Evolutionary conservation across 2,113 vertebrate genomes (phyloP), one percentile per base, ranked within the genome.

Genomic region (Apistogramma diplotaenia): DNA sequence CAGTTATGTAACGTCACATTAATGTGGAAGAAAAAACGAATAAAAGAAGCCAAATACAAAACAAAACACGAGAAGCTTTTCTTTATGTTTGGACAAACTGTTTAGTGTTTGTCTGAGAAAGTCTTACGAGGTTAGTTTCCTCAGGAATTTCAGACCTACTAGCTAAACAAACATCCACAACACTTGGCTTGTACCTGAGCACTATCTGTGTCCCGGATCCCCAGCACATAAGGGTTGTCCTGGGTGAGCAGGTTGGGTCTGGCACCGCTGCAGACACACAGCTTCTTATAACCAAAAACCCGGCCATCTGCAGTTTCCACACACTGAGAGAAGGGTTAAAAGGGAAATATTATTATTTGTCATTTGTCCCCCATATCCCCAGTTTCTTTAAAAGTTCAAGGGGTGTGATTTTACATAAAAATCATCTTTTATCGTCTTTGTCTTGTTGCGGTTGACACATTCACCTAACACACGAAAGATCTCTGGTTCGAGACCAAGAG

Each of bases 151-250:
- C 60, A 55, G 0, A 72, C 33, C 31, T 23, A 18, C 23, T 18
- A 43, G 16, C 35, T 72, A 54, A 1, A 65, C 21, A 78, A 59
- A 46, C 25, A 16, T 18, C 31, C 13, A 62, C 37, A 74, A 37
- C 2, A 23, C 29, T 6, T 15, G 0, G 1, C 9, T 31, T 6
- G 5, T 95, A 99, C 98, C 97, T 96, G 94, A 23, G 96, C 97
- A 8, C 98, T 99, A 93, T 99, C 98, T 35, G 98, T 99, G 91
- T 99, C 98, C 4, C 98, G 95, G 88, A 99, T 98, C 54, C 98
- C 98, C 80, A 99, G 88, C 1, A 99, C 96, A 15, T 96, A 94
- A 0, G 96, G 96, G 70, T 96, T 97, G 73, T 95, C 95, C 82
- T 94, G 91, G 21, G 78, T 89, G 21, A 99, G 94, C 82, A 99